Conservation (phyloP, 1,140 invertebrate species). For the Aphelenchoides besseyi region DNA sequence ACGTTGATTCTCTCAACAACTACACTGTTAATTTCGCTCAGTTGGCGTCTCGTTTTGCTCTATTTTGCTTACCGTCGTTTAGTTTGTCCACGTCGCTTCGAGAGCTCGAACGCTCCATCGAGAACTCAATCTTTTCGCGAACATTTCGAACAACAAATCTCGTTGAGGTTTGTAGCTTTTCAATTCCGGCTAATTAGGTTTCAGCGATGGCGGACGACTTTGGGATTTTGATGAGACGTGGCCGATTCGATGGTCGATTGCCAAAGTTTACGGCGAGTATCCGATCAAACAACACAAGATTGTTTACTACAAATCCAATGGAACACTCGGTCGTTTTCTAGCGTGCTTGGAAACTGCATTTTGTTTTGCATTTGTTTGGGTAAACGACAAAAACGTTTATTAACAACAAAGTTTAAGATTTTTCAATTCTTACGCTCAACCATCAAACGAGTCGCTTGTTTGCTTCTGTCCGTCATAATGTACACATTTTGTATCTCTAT, state of each 20-base stretch:
- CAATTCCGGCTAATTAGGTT: background rate
- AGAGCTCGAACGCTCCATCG: slow-evolving; percentile 27
- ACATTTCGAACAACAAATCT: slow-evolving; percentile 24
- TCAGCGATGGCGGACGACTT: slow-evolving; percentile 37
- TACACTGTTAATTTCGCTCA: slow-evolving; percentile 41
- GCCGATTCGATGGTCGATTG: slow-evolving; percentile 49
- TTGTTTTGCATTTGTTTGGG: slow-evolving; percentile 17
- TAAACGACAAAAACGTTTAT: slow-evolving; percentile 5
- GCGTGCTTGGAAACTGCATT: background rate
- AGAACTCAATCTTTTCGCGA: slow-evolving; percentile 41
- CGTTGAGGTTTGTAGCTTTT: slow-evolving; percentile 14
- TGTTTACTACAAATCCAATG: slow-evolving; percentile 11
- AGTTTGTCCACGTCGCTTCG: slow-evolving; percentile 21
- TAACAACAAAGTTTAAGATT: slow-evolving; percentile 24
- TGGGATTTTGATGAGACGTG: slow-evolving; percentile 54
- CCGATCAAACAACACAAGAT: slow-evolving; percentile 20
- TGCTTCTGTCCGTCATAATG: slow-evolving; percentile 31
- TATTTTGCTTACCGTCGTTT: slow-evolving; percentile 56
- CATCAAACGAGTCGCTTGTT: slow-evolving; percentile 26
- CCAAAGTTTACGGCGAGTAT: slow-evolving; percentile 37
- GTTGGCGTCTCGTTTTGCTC: slow-evolving; percentile 54
- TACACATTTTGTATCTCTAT: slow-evolving; percentile 37
- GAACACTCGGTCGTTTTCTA: background rate
- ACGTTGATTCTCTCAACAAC: slow-evolving; percentile 50
- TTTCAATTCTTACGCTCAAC: background rate